Conservation (phyloP, 2,113 vertebrate species). For the Corapipo altera region DNA sequence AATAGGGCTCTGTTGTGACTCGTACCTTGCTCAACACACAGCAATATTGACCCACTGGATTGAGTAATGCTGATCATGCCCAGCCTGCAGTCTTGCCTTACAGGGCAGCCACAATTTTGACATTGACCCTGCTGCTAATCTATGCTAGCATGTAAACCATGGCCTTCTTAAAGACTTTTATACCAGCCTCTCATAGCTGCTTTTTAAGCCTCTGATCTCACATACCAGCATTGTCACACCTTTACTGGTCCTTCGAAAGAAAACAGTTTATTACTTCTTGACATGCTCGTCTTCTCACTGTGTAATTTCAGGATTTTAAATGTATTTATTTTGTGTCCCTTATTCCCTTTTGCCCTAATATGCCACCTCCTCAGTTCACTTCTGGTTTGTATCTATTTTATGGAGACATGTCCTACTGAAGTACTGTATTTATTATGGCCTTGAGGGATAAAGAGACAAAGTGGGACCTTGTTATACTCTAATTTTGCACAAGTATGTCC, state of each 20-base stretch:
- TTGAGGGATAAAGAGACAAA: not conserved
- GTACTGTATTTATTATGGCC: not conserved
- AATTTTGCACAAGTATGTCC: not conserved
- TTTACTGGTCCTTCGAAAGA: not conserved
- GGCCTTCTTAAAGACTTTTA: not conserved
- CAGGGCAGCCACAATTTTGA: not conserved
- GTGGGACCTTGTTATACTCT: not conserved
- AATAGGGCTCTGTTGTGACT: not conserved
- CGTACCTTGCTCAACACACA: not conserved
- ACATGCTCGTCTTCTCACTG: not conserved
- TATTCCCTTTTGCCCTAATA: not conserved
- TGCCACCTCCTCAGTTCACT: not conserved
- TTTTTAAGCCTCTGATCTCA: not conserved
- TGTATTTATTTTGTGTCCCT: not conserved
- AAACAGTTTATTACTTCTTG: not conserved
- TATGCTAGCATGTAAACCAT: not conserved
- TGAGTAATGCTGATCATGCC: not conserved
- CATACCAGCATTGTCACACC: not conserved
- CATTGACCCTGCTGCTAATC: not conserved
- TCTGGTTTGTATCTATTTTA: not conserved
- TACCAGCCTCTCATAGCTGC: not conserved
- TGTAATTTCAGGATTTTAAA: not conserved
- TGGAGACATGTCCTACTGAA: not conserved
- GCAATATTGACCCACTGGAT: not conserved
- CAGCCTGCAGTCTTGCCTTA: not conserved